These are phyloP conservation scores for Isoperla grammatica DNA, from an alignment of 2,888 invertebrate species.

Conservation along the genomic window DNA sequence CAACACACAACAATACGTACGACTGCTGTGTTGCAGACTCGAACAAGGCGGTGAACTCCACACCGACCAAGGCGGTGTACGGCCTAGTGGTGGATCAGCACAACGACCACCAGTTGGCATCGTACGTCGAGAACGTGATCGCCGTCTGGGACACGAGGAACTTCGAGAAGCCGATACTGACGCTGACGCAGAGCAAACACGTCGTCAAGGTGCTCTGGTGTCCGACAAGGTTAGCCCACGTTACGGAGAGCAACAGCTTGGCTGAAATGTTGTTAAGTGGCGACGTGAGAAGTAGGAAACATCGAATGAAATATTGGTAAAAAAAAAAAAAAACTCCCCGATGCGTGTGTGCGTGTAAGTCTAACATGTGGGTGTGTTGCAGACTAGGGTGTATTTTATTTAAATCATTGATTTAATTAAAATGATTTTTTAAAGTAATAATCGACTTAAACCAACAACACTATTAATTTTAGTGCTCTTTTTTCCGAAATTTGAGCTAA, in stretches of 20 bases:
- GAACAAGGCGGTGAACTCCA: conserved; percentile 59
- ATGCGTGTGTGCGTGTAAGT: too few species aligned
- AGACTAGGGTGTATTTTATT: too few species aligned
- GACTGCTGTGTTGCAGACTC: conserved; percentile 65
- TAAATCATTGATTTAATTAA: too few species aligned
- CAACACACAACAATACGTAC: too few species aligned
- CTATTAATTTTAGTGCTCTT: too few species aligned
- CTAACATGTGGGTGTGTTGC: too few species aligned
- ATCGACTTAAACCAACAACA: too few species aligned
- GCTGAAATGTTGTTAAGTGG: background rate
- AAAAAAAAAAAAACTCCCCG: too few species aligned
- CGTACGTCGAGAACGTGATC: conserved; percentile 74
- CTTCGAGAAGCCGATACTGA: conserved; percentile 76
- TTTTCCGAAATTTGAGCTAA: too few species aligned
- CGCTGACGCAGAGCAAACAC: conserved; percentile 62
- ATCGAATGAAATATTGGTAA: too few species aligned
- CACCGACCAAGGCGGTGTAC: conserved; percentile 75
- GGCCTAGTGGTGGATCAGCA: conserved; percentile 76
- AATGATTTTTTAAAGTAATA: too few species aligned
- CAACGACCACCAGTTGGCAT: conserved; percentile 73
- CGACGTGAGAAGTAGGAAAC: too few species aligned
- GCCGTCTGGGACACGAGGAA: conserved; percentile 85
- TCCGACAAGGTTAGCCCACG: conserved; percentile 68
- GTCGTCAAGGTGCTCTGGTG: conserved; percentile 81
- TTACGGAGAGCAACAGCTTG: background rate